Base-by-base conservation (phyloP, 2,113 vertebrate genomes). In the Grus americana region DNA sequence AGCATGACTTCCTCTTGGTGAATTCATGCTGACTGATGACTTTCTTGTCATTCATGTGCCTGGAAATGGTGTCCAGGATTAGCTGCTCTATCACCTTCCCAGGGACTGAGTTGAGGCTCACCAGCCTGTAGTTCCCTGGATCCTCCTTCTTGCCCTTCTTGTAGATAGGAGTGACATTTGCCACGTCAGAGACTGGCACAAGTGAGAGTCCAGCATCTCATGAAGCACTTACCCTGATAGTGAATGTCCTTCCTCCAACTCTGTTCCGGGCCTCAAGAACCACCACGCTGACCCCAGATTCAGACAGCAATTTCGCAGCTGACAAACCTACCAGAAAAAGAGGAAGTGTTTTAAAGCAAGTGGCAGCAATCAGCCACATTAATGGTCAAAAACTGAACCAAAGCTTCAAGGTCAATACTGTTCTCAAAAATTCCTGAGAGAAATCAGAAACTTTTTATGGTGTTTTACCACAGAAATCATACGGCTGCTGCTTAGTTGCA, bases 231-330 rank as follows among this genome's bases (percentile, higher is more conserved):
- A 98, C 98, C 70, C 95, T 98, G 86, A 98, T 58, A 21, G 98
- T 99, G 79, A 98, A 98, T 30, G 98, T 99, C 96, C 98, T 97
- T 93, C 98, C 98, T 83, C 98, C 98, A 88, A 99, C 98, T 96
- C 98, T 97, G 91, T 98, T 78, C 55, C 98, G 97, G 23, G 98
- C 98, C 85, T 99, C 98, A 57, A 99, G 97, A 67, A 99, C 98
- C 87, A 98, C 94, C 93, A 98, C 98, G 0, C 26, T 98, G 91
- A 98, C 46, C 38, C 97, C 98, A 96, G 97, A 93, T 87, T 98
- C 98, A 50, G 84, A 93, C 24, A 99, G 96, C 74, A 98, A 93
- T 52, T 98, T 98, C 89, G 98, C 98, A 13, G 98, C 98, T 2
- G 98, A 98, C 90, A 99, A 95, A 79, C 98, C 98, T 99, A 90